Evolutionary conservation across 2,888 invertebrate species (phyloP), one percentile per base, ranked within the genome.

Genomic region (Hemicrepidius hirtus): DNA sequence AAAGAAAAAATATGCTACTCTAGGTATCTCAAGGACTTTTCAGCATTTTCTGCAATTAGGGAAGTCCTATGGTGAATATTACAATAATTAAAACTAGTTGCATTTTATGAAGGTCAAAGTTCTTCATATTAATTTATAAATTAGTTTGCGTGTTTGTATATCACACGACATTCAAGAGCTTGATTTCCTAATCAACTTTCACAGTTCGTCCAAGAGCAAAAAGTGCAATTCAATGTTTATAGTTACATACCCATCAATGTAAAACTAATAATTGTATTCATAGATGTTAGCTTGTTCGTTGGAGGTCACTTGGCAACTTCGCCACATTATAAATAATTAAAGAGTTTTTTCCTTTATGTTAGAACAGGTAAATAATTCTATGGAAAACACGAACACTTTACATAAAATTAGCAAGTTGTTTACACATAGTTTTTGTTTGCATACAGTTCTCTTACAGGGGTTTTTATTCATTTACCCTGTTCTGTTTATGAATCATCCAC

Each of bases 261-360:
- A 44, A 50, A 20, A 44, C 41, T 28, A 7, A 41, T 68, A 62
- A 68, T 68, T 63, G 63, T 68, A 68, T 62, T 62, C 63, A 44
- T 70, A 21, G 69, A 53, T 69, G 63, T n/a, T n/a, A n/a, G n/a
- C 62, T 44, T 55, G 63, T 44, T 50, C n/a, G 57, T 60, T 68
- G 67, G 68, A 73, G 73, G 73, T 73, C 73, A 68, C 49, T 63
- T 50, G 12, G 59, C 57, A 70, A 63, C 73, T 68, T 73, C 64
- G 32, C 46, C 70, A 57, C 46, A 21, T 69, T 66, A 73, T 73
- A 73, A 69, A 73, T 73, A 73, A 70, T 73, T 73, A 73, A 73
- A 65, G 20, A 69, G 70, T 69, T 73, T 73, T 73, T 72, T 69
- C 73, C 64, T 69, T 63, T 64, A 64, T 64, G 63, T 55, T 55